Evolutionary conservation across 2,113 vertebrate species (phyloP).

Genomic region (Mobula hypostoma): DNA sequence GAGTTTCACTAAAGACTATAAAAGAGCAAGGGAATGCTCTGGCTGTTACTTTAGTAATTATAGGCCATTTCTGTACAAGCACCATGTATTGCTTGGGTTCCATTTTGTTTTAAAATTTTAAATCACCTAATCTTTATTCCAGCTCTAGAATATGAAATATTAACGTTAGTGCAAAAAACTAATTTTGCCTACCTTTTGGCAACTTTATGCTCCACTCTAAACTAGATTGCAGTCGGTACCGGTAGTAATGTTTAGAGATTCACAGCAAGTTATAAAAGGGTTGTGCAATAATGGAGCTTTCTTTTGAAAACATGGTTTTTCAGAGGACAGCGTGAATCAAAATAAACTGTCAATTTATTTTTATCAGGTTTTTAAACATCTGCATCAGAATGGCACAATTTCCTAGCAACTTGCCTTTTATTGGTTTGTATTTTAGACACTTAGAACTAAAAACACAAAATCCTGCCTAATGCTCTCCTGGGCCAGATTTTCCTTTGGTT

Average conservation of each 20-base stretch:
- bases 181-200: background rate
- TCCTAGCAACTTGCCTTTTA: background rate
- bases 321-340: background rate
- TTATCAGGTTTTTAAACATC: background rate
- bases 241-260: background rate
- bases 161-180: background rate
- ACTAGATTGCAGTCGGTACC: background rate
- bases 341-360: background rate
- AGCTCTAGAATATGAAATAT: background rate
- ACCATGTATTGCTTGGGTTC: background rate
- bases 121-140: background rate
- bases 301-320: conserved; percentile 1
- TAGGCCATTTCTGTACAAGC: background rate
- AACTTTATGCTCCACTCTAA: background rate
- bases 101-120: background rate
- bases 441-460: too few species aligned
- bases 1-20: background rate
- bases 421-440: background rate
- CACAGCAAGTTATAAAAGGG: background rate
- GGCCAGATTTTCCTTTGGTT: background rate
- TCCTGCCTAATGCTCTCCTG: background rate
- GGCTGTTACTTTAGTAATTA: background rate
- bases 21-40: background rate
- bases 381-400: background rate
- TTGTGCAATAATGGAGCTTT: background rate